Base-by-base conservation (phyloP, 2,888 invertebrate genomes). In the Galerucella pusilla region DNA sequence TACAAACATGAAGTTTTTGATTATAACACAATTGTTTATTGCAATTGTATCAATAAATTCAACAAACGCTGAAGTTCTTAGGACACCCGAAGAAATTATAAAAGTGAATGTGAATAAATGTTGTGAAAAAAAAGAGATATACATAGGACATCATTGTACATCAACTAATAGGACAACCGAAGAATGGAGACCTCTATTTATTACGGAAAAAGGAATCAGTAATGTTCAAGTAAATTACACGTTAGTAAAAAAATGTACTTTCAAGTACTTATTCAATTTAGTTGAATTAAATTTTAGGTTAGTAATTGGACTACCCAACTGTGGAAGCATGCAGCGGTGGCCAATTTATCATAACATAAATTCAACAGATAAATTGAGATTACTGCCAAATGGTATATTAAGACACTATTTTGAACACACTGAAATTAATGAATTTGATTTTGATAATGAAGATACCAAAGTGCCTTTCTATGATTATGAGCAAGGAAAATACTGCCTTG, bases 401-500 rank as follows among this genome's bases (percentile, higher is more conserved):
- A 89, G 93, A n/a, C 96, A 96, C 85, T 91, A 93, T 77, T 93
- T 92, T 68, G 90, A 92, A 80, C 91, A 91, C 82, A 86, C 57
- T 59, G 89, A 78, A 78, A 85, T 89, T 49, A 82, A 81, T 20
- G 84, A 85, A 57, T 82, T 81, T 63, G 89, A 91, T 73, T 85
- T 88, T 63, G 90, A 89, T 28, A 84, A 81, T 64, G 83, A 81
- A 54, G 82, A 75, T 76, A 89, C 88, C 69, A 88, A 91, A 84
- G 88, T 91, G 69, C 86, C 91, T 3, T 92, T 91, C 76, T 91
- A 93, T 83, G 94, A 95, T 84, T 94, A 95, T 84, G 89, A 90
- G 20, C 92, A 91, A 78, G 93, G 93, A 60, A 92, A 93, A 86
- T 96, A 96, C 85, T 96, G 96, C 84, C 90, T 94, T 83, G 96